These are phyloP conservation scores for Arothron firmamentum DNA, from an alignment of 2,113 vertebrate genomes.

Conservation along the genomic window DNA sequence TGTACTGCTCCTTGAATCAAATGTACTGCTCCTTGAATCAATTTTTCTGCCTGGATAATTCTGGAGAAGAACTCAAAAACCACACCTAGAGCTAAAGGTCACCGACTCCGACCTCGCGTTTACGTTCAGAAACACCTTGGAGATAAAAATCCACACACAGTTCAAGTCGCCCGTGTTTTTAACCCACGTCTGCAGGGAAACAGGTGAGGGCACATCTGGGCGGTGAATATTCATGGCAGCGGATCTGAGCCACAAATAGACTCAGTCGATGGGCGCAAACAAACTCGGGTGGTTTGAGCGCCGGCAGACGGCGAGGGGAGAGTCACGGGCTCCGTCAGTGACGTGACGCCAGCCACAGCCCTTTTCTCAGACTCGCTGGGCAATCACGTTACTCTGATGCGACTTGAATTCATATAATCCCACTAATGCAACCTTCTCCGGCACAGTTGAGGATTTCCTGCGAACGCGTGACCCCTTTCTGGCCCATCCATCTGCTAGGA, in stretches of 20 bases:
- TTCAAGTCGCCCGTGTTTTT: slow-evolving; percentile 16
- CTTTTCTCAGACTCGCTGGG: no score
- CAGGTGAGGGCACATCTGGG: slow-evolving; percentile 4
- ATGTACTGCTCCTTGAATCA: slow-evolving; percentile 41
- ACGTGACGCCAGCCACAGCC: no score
- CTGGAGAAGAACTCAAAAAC: slow-evolving; percentile 36
- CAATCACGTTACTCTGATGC: not conserved
- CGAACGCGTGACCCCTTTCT: not conserved
- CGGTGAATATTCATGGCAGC: slow-evolving; percentile 30
- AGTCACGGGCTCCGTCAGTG: no score
- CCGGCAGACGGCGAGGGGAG: not conserved
- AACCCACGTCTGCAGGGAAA: not conserved
- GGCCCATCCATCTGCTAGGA: slow-evolving; percentile 12
- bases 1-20: slow-evolving; percentile 41
- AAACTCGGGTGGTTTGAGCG: not conserved
- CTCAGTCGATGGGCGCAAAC: slow-evolving; percentile 8
- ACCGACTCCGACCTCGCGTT: slow-evolving; percentile 35
- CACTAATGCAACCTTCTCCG: not conserved
- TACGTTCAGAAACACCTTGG: slow-evolving; percentile 16
- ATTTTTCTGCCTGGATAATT: slow-evolving; percentile 46
- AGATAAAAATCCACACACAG: not conserved
- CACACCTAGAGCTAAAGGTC: slow-evolving; percentile 58
- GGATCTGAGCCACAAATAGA: slow-evolving; percentile 24
- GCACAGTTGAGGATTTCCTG: not conserved
- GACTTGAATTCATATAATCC: not conserved